Conservation (phyloP, 2,888 invertebrate species). For the Cyclophora punctaria region DNA sequence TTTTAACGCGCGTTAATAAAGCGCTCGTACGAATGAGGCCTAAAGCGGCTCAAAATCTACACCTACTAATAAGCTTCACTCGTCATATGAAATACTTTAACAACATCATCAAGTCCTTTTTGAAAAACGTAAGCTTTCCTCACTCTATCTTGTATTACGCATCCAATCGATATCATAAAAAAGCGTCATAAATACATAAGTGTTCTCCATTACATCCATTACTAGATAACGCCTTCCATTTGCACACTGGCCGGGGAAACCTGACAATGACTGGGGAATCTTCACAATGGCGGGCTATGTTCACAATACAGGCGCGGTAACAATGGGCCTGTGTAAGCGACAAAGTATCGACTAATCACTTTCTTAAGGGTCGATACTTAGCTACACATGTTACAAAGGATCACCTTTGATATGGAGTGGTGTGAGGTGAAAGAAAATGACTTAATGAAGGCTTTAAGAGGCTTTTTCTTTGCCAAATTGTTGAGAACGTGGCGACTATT, state of each 20-base stretch:
- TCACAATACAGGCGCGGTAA: not conserved
- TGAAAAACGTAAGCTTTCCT: no score
- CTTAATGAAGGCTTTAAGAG: no score
- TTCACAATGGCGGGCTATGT: not conserved
- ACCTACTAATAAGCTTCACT: no score
- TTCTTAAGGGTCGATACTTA: conserved; percentile 23
- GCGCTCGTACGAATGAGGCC: no score
- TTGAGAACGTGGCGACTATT: no score
- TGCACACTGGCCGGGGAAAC: conserved; percentile 2
- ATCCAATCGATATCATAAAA: conserved; percentile 12
- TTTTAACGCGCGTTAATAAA: no score
- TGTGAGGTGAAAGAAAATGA: no score
- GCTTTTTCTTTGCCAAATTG: no score
- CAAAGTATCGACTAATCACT: conserved; percentile 60
- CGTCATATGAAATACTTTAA: no score
- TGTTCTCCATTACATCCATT: conserved; percentile 26
- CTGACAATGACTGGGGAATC: not conserved
- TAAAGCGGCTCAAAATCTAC: no score
- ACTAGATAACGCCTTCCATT: conserved; percentile 25
- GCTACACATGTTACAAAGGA: not conserved
- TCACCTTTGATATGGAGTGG: not conserved
- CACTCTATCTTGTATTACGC: no score
- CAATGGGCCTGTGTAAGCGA: conserved; percentile 9
- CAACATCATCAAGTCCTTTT: no score
- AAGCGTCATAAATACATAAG: conserved; percentile 21